phyloP scores from a whole-genome alignment of 2,797 vertebrate species.

The Eulemur coronatus region DNA sequence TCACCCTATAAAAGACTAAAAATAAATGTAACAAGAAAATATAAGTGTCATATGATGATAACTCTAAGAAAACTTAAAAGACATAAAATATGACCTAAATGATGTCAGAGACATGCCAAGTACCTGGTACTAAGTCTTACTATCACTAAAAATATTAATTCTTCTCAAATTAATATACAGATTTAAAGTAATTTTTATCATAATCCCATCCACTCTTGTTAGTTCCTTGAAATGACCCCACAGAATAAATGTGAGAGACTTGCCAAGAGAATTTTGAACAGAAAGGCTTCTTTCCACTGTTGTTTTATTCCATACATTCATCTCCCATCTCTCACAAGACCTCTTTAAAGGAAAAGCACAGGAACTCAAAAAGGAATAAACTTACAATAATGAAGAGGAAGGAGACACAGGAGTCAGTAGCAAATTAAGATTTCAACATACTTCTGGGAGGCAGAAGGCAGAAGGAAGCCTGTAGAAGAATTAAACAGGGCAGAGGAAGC shows the following conservation, averaged over 20 bases:
- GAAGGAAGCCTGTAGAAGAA: neutral
- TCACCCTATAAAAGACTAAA: neutral
- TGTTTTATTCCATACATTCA: neutral
- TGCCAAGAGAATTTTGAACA: neutral
- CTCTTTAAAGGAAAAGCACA: neutral
- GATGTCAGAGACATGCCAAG: neutral
- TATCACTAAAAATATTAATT: neutral
- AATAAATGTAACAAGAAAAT: neutral
- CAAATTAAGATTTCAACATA: neutral
- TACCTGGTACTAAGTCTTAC: neutral
- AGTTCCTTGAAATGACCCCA: neutral
- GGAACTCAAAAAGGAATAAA: neutral
- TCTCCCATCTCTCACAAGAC: neutral
- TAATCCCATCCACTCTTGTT: neutral
- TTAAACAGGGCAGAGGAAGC: neutral
- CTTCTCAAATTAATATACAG: neutral
- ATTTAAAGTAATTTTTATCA: neutral
- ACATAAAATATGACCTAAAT: neutral
- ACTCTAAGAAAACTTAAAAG: neutral
- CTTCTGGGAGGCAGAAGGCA: neutral
- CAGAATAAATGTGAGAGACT: neutral
- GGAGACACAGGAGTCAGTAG: neutral
- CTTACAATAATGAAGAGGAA: neutral
- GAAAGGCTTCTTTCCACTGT: neutral
- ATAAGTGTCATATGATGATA: neutral